A percentile compares a stretch with the other conserved stretches of the same genome.
Conservation (phyloP, 2,888 invertebrate genomes). For the Nymphalis c-album region DNA sequence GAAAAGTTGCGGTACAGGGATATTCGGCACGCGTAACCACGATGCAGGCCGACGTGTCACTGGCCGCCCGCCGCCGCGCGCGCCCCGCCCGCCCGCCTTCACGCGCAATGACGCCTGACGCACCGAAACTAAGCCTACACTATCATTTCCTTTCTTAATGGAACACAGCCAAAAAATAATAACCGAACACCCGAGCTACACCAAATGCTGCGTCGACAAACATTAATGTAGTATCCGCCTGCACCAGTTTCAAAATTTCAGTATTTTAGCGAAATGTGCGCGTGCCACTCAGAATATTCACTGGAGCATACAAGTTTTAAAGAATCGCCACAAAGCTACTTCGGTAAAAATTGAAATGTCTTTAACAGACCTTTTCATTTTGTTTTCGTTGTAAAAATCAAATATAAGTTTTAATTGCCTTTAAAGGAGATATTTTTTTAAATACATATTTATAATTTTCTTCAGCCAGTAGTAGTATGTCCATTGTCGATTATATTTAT, state of each 20-base stretch:
- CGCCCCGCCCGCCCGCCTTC: slow-evolving; percentile 50
- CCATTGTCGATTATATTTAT: no score
- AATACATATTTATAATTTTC: no score
- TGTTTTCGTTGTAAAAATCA: not conserved
- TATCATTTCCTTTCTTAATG: slow-evolving; percentile 40
- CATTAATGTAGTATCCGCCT: slow-evolving; percentile 19
- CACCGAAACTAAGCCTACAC: slow-evolving; percentile 47
- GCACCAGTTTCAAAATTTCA: slow-evolving; percentile 13
- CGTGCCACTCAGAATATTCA: slow-evolving; percentile 9
- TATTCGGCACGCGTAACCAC: slow-evolving; percentile 57
- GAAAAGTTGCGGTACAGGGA: slow-evolving; percentile 43
- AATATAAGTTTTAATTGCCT: no score
- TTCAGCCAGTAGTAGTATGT: no score
- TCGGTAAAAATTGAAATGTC: not conserved
- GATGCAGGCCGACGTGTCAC: slow-evolving; percentile 65
- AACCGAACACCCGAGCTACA: slow-evolving; percentile 24
- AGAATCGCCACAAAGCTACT: not conserved
- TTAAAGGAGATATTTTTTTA: no score
- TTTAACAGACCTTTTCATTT: not conserved
- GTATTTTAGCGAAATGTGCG: slow-evolving; percentile 12
- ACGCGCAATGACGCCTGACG: slow-evolving; percentile 55
- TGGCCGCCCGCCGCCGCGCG: slow-evolving; percentile 51
- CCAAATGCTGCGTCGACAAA: slow-evolving; percentile 23
- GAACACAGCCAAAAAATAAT: slow-evolving; percentile 33
- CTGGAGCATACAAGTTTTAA: slow-evolving; percentile 8